Evolutionary conservation across 1,140 invertebrate genomes (phyloP), one percentile per base, ranked within the genome.

Genomic region (Neodiprion virginianus): DNA sequence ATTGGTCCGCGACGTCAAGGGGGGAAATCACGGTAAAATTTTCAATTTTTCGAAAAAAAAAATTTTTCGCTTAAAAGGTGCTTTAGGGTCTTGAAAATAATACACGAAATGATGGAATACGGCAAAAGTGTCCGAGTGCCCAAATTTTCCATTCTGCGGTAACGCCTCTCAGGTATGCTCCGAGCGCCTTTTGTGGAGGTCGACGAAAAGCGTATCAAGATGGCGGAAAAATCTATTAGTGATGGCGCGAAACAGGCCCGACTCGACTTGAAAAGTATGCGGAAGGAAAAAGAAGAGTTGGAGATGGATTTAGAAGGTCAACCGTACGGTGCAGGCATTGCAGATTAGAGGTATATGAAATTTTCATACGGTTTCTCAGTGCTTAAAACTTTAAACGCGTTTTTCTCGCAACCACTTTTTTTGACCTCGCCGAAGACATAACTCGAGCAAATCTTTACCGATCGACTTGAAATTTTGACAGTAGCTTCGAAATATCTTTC

Each of bases 381-480:
- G 72, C 61, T 74, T 49, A 71, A 76, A 76, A 76, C 72, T 76
- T 76, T 71, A 76, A 76, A 76, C 72, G 68, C 72, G 71, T 73
- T 76, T 73, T 28, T 76, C 75, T 76, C 72, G 50, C 73, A 76
- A 76, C 61, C 67, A 49, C 68, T 50, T 76, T 73, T 76, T 76
- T 70, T 23, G 50, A 76, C 48, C 40, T 68, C 40, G 72, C 61
- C 72, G 75, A 21, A 73, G 8, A 65, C 48, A 73, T 72, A 75
- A 73, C 74, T 75, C 71, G 68, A 66, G 40, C 68, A 76, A 76
- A 65, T 76, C 48, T 71, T 50, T 9, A 70, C 69, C 75, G 68
- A 73, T 71, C 61, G 49, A 73, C 68, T 49, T 71, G 68, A 76
- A 74, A 71, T 71, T 76, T 76, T 72, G 68, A 73, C 68, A 65